Evolutionary conservation across 2,888 invertebrate species (phyloP).

Genomic region (Leptinotarsa haldemani): DNA sequence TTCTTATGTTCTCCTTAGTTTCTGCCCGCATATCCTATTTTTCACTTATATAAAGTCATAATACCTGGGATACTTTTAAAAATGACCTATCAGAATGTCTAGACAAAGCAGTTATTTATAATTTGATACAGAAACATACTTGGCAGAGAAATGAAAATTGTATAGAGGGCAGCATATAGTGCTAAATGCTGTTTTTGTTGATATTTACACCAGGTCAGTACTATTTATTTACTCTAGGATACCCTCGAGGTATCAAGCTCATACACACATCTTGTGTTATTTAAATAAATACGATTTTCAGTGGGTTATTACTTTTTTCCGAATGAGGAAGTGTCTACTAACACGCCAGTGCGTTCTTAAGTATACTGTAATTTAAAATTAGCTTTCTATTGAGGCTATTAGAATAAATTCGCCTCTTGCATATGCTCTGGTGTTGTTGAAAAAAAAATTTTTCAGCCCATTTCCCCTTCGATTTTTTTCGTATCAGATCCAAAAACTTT

Average conservation of each 20-base stretch:
- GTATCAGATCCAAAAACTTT: no score
- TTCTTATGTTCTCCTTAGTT: neutral
- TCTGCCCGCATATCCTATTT: neutral
- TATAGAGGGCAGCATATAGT: neutral
- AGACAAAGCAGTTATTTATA: constrained; percentile 14
- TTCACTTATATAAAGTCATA: neutral
- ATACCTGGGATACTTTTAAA: neutral
- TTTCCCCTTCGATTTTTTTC: no score
- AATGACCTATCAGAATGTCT: constrained; percentile 5
- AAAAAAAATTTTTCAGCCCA: no score
- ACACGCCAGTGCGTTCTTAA: neutral
- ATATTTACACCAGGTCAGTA: constrained; percentile 8
- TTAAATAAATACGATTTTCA: neutral
- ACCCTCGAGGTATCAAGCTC: neutral
- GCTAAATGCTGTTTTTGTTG: neutral
- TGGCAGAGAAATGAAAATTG: constrained; percentile 11
- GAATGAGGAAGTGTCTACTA: neutral
- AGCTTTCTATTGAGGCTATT: no score
- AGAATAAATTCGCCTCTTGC: no score
- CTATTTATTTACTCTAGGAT: constrained; percentile 1
- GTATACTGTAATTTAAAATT: no score
- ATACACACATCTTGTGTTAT: neutral
- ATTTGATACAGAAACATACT: constrained; percentile 5
- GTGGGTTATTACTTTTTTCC: neutral
- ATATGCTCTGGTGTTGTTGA: no score